Conservation (phyloP, 2,113 vertebrate species). For the Alaudala cheleensis region DNA sequence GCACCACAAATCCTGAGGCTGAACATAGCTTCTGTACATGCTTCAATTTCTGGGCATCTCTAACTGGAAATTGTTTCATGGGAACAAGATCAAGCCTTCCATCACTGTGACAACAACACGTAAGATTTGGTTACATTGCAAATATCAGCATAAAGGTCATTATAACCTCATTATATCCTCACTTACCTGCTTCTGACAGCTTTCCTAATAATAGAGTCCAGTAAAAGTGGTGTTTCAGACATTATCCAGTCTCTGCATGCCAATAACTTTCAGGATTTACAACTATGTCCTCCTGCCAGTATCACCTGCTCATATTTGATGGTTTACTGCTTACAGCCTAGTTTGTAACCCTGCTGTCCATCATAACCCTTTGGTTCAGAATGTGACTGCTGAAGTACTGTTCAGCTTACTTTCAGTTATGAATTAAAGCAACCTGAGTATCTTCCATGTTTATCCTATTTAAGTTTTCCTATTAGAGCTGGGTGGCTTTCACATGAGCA, state of each 20-base stretch:
- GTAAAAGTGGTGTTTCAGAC: not conserved
- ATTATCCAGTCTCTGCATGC: not conserved
- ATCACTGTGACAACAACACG: not conserved
- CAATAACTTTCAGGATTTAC: not conserved
- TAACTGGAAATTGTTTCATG: not conserved
- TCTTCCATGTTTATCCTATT: not conserved
- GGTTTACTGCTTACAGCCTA: not conserved
- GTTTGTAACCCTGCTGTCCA: not conserved
- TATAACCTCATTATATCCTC: not conserved
- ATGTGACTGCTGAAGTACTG: not conserved
- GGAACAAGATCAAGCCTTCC: not conserved
- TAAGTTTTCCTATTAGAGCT: not conserved
- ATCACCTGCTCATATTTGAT: not conserved
- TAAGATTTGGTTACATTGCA: not conserved
- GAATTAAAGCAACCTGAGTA: not conserved
- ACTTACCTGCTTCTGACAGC: not conserved
- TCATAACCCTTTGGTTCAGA: not conserved
- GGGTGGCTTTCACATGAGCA: not conserved
- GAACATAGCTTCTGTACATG: not conserved
- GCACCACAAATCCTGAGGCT: not conserved
- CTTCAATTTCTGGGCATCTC: fast-evolving
- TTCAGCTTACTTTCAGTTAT: not conserved
- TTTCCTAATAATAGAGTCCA: not conserved
- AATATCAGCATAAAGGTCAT: not conserved
- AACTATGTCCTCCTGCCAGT: not conserved